phyloP scores from a whole-genome alignment of 2,113 vertebrate genomes.

The Progne subis region DNA sequence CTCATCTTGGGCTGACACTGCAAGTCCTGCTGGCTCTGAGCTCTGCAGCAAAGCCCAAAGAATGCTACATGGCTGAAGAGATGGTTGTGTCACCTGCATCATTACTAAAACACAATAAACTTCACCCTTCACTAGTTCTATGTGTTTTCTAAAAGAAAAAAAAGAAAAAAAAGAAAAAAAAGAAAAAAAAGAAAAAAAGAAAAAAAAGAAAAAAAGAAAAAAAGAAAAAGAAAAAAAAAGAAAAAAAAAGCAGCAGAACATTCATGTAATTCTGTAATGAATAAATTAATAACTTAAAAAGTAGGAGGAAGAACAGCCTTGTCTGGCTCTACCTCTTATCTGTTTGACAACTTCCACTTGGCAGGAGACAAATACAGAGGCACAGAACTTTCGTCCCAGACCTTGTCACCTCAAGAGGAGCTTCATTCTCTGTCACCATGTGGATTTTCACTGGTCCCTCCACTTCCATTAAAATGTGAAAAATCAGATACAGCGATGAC shows the following conservation, averaged over 20 bases:
- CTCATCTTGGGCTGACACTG: not conserved
- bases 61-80: not conserved
- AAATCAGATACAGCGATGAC: not conserved
- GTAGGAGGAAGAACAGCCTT: not conserved
- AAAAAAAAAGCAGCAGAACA: too few species aligned
- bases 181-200: not conserved
- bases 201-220: not conserved
- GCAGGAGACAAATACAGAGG: not conserved
- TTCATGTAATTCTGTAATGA: not conserved
- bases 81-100: accelerated
- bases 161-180: not conserved
- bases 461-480: not conserved
- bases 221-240: not conserved
- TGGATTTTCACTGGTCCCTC: not conserved
- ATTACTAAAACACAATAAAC: not conserved
- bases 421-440: not conserved
- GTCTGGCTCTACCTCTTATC: not conserved
- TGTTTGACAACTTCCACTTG: not conserved
- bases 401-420: not conserved
- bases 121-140: not conserved
- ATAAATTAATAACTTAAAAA: not conserved
- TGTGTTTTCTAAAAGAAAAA: not conserved
- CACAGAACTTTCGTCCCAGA: not conserved
- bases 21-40: not conserved
- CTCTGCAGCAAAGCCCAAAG: not conserved